Evolutionary conservation across 2,888 invertebrate genomes (phyloP).

Genomic region (Amitus sp.): DNA sequence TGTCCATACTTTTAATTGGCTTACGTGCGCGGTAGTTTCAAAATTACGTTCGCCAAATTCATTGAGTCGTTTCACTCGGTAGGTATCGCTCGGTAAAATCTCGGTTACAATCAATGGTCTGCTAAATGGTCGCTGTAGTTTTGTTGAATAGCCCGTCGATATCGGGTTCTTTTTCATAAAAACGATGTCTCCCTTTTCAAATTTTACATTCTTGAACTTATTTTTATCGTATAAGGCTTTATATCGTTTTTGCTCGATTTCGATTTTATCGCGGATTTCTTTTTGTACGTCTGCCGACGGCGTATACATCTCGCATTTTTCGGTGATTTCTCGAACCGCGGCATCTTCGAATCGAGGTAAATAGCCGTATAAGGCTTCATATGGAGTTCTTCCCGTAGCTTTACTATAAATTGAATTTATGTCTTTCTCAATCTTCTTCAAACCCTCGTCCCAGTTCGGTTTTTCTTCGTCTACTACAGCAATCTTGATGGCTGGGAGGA

Average conservation of each 20-base stretch:
- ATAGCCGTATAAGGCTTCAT: constrained; percentile 9
- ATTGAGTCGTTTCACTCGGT: background rate
- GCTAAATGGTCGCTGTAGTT: constrained; percentile 5
- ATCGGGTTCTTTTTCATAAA: constrained; percentile 9
- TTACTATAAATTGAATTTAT: background rate
- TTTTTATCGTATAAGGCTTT: background rate
- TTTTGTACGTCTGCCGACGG: background rate
- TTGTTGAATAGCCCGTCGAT: constrained; percentile 10
- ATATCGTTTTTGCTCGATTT: background rate
- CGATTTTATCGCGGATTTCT: constrained; percentile 3
- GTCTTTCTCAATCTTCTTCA: constrained; percentile 3
- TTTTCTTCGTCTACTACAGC: no score
- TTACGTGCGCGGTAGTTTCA: constrained; percentile 4
- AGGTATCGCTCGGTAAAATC: constrained; percentile 3
- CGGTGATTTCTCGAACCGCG: constrained; percentile 1
- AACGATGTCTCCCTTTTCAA: constrained; percentile 7
- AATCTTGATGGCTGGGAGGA: background rate
- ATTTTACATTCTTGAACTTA: background rate
- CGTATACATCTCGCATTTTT: constrained; percentile 4
- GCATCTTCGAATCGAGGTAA: constrained; percentile 10
- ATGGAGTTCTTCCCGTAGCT: constrained; percentile 1
- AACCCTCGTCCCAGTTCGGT: constrained; percentile 4
- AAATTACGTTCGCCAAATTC: background rate
- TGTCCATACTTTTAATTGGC: constrained; percentile 9
- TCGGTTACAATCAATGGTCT: constrained; percentile 1